Conservation (phyloP, 2,888 invertebrate species). For the Deilephila porcellus region DNA sequence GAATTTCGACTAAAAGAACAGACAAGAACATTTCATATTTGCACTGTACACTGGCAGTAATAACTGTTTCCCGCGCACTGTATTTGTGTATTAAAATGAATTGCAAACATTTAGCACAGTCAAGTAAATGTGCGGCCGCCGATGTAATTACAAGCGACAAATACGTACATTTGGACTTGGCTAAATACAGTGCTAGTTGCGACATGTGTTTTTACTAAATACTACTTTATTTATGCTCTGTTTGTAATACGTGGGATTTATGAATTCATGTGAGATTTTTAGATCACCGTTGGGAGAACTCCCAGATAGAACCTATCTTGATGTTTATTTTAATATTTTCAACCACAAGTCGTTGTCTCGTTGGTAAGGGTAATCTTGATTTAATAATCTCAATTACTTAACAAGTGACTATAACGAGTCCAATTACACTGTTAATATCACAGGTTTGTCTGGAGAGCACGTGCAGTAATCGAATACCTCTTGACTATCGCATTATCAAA, state of each 20-base stretch:
- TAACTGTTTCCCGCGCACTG: constrained; percentile 2
- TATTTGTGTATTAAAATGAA: constrained; percentile 26
- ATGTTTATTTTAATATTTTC: neutral
- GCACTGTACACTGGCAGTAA: neutral
- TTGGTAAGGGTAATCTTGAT: too few species aligned
- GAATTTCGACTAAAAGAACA: neutral
- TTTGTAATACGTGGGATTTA: too few species aligned
- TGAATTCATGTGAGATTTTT: too few species aligned
- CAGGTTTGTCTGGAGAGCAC: too few species aligned
- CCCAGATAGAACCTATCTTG: too few species aligned
- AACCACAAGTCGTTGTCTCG: neutral
- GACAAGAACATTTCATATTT: too few species aligned
- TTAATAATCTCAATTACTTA: too few species aligned
- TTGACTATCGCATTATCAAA: too few species aligned
- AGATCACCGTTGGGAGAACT: too few species aligned
- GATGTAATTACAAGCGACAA: constrained; percentile 24
- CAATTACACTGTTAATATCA: too few species aligned
- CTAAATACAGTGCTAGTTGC: neutral
- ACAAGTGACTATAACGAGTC: too few species aligned
- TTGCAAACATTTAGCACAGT: constrained; percentile 24
- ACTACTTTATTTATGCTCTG: neutral
- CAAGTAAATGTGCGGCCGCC: constrained; percentile 13
- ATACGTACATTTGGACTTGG: constrained; percentile 14
- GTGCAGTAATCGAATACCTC: too few species aligned
- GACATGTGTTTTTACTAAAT: constrained; percentile 10